Conservation (phyloP, 2,113 vertebrate species). For the Cyphomyrus discorhynchus region DNA sequence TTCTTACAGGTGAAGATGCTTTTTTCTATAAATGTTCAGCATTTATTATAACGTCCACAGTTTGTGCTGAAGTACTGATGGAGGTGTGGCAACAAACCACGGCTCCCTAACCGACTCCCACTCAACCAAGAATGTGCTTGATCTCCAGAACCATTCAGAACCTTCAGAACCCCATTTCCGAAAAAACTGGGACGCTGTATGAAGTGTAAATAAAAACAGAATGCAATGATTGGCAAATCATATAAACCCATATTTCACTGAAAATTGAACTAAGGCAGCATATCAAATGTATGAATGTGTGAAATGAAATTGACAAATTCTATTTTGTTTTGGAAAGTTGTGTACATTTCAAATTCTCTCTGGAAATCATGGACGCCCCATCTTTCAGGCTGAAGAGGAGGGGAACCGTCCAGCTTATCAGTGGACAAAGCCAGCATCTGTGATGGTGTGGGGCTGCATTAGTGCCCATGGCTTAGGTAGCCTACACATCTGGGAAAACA, state of each 20-base stretch:
- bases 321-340: background rate
- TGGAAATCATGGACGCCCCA: too few relatives aligned
- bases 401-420: too few relatives aligned
- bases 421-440: too few relatives aligned
- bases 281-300: background rate
- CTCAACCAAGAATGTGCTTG: background rate
- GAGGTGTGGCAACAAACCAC: background rate
- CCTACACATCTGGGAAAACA: too few relatives aligned
- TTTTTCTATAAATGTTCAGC: background rate
- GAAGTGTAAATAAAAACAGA: background rate
- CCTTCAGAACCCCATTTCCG: too few relatives aligned
- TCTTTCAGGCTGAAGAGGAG: too few relatives aligned
- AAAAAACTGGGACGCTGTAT: background rate
- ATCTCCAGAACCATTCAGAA: background rate
- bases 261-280: background rate
- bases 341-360: too few relatives aligned
- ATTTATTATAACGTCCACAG: background rate
- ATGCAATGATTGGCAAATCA: background rate
- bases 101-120: background rate
- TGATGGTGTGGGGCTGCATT: too few relatives aligned
- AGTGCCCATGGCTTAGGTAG: too few relatives aligned
- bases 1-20: background rate
- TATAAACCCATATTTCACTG: background rate
- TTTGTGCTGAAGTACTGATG: background rate
- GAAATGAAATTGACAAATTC: background rate